Evolutionary conservation across 2,797 vertebrate genomes (phyloP).

Genomic region (Arctocebus calabarensis): DNA sequence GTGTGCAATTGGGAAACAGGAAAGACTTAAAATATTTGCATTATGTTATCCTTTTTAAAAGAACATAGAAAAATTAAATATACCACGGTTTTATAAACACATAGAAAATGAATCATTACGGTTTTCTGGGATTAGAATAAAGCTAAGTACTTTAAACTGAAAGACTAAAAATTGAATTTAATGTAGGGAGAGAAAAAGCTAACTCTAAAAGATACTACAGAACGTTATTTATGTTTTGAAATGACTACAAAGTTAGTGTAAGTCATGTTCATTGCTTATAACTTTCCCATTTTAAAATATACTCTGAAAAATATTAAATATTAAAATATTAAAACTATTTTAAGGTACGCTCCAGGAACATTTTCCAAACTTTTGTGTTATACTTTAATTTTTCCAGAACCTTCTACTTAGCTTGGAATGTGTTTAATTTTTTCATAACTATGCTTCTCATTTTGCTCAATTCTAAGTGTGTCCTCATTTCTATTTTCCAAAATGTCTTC

Average conservation of each 20-base stretch:
- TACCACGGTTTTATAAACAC: not conserved
- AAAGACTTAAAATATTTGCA: conserved; percentile 23
- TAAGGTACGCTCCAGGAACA: not conserved
- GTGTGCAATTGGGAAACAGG: not conserved
- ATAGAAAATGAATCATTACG: conserved; percentile 12
- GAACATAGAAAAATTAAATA: conserved; percentile 26
- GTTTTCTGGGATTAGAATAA: conserved; percentile 38
- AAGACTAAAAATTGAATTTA: conserved; percentile 3
- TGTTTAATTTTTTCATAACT: not conserved
- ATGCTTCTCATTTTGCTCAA: not conserved
- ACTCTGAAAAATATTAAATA: not conserved
- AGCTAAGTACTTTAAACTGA: conserved; percentile 5
- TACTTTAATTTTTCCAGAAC: not conserved
- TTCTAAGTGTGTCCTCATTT: conserved; percentile 16
- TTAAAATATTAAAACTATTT: conserved; percentile 38
- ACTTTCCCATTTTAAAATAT: not conserved
- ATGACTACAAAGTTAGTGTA: not conserved
- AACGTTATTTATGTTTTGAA: not conserved
- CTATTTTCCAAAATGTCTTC: not conserved
- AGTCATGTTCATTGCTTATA: not conserved
- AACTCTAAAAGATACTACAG: not conserved
- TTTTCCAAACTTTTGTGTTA: not conserved
- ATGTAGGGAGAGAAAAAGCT: not conserved
- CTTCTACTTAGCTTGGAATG: not conserved
- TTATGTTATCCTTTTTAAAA: conserved; percentile 26